A percentile compares a stretch with the other conserved stretches of the same genome.
These are phyloP conservation scores for Plectrocnemia conspersa DNA, from an alignment of 1,140 invertebrate genomes.

Conservation along the genomic window DNA sequence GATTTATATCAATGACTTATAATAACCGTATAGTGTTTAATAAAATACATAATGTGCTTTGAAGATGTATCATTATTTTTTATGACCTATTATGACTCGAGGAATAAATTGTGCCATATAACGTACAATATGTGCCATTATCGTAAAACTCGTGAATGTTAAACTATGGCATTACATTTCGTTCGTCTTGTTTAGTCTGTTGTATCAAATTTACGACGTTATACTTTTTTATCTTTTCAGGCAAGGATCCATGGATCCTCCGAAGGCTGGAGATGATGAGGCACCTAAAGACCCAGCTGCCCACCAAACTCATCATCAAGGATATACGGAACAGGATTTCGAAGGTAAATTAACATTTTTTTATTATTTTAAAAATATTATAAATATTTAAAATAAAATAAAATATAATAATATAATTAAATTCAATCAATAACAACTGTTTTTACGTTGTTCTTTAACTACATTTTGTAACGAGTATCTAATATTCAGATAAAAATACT, in stretches of 20 bases:
- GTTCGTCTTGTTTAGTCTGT: too few species aligned
- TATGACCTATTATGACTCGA: not conserved
- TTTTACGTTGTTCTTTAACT: not conserved
- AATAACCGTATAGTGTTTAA: not conserved
- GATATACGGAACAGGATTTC: conserved; percentile 81
- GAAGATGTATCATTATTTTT: not conserved
- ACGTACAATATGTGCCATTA: not conserved
- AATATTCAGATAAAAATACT: not conserved
- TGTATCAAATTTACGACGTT: not conserved
- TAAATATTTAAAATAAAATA: not conserved
- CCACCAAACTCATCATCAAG: conserved; percentile 65
- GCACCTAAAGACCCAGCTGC: conserved; percentile 80
- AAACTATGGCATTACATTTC: not conserved
- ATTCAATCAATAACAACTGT: not conserved
- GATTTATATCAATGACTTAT: too few species aligned
- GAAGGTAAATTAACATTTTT: conserved; percentile 60
- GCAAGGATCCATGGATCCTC: conserved; percentile 58
- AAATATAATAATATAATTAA: not conserved
- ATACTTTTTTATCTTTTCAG: conserved; percentile 45
- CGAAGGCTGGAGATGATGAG: conserved; percentile 62
- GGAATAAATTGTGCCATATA: not conserved
- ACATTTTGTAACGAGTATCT: not conserved
- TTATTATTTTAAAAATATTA: not conserved
- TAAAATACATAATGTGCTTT: not conserved
- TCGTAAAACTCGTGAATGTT: not conserved